Conservation (phyloP, 2,113 vertebrate genomes). For the Rhinoptilus africanus region DNA sequence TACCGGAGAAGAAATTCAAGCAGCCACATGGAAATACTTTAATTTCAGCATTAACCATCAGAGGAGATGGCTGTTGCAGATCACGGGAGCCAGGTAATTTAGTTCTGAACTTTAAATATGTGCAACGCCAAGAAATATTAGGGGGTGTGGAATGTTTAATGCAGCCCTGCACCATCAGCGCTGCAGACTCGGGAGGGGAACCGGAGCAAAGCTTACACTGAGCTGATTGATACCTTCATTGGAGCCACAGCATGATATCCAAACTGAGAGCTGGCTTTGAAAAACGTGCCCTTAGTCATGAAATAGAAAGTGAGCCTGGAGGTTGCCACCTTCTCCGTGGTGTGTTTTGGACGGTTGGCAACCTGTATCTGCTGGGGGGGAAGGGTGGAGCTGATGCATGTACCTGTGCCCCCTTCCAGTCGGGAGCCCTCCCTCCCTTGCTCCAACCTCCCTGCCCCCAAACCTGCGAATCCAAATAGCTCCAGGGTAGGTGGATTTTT, state of each 20-base stretch:
- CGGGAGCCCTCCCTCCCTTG: background rate
- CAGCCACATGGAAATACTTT: constrained; percentile 79
- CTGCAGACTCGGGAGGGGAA: background rate
- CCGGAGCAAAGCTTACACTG: background rate
- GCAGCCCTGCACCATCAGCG: background rate
- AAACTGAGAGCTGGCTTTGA: background rate
- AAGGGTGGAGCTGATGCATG: background rate
- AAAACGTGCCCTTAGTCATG: background rate
- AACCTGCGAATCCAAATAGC: constrained; percentile 44
- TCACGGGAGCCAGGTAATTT: constrained; percentile 61
- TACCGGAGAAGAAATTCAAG: constrained; percentile 44
- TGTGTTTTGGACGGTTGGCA: background rate
- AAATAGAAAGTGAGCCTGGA: background rate
- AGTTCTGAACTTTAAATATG: constrained; percentile 47
- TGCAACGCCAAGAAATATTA: constrained; percentile 41
- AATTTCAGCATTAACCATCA: constrained; percentile 40
- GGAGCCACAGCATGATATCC: background rate
- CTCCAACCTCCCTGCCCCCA: background rate
- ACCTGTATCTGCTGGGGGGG: background rate
- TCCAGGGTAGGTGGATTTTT: constrained; percentile 59
- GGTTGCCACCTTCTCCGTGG: background rate
- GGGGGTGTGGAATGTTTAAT: constrained; percentile 38
- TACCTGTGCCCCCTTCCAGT: background rate
- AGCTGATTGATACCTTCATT: background rate
- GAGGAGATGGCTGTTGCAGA: constrained; percentile 65